Percentiles rank a stretch among this genome's conserved stretches.
These are phyloP conservation scores for Oxyscelio sp. DNA, from an alignment of 2,888 invertebrate genomes.

Conservation along the genomic window DNA sequence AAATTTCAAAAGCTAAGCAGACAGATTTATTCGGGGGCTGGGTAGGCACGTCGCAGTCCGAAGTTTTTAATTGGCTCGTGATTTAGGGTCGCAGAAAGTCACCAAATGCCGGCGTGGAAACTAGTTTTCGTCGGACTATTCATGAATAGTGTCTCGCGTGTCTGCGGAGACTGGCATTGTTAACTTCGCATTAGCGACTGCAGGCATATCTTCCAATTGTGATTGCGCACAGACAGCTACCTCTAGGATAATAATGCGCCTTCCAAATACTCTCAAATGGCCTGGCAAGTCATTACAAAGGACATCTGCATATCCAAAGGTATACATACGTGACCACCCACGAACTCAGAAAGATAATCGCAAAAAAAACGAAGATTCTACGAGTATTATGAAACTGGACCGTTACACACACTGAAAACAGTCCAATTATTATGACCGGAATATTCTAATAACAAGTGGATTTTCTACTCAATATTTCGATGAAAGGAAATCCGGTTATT, in stretches of 20 bases:
- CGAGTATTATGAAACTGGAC: too few species aligned
- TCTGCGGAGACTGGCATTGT: constrained; percentile 61
- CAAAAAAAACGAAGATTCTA: too few species aligned
- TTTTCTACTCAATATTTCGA: too few species aligned
- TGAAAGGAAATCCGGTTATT: too few species aligned
- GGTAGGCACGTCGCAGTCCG: constrained; percentile 18
- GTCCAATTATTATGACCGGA: too few species aligned
- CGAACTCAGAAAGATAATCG: constrained; percentile 35
- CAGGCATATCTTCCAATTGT: constrained; percentile 67
- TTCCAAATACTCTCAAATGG: constrained; percentile 66
- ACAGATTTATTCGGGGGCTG: constrained; percentile 15
- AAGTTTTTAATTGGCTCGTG: constrained; percentile 67
- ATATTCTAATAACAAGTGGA: too few species aligned
- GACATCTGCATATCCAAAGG: constrained; percentile 25
- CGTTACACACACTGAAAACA: too few species aligned
- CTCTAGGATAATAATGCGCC: constrained; percentile 62
- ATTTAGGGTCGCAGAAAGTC: constrained; percentile 57
- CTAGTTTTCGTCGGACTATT: constrained; percentile 59
- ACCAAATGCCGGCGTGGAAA: constrained; percentile 42
- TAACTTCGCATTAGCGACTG: constrained; percentile 64
- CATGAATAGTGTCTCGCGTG: constrained; percentile 62
- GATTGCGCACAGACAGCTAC: constrained; percentile 64
- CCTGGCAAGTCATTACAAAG: constrained; percentile 57
- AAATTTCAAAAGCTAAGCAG: background rate
- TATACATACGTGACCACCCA: constrained; percentile 20